phyloP scores from a whole-genome alignment of 53 echinoderm and acorn worm genomes.

The Hippasteria phrygiana region DNA sequence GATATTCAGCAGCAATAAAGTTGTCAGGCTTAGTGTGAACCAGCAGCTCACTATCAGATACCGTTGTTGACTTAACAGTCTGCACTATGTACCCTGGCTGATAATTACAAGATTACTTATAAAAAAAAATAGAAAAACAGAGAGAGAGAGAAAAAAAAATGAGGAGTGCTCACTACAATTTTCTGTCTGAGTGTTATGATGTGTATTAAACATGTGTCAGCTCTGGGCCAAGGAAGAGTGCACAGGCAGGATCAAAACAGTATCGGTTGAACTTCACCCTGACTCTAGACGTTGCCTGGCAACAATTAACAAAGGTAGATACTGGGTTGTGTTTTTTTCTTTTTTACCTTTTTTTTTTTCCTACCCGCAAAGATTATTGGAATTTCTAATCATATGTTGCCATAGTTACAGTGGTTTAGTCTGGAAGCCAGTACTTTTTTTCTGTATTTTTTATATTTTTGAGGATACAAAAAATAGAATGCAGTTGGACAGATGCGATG shows the following conservation, averaged over 20 bases:
- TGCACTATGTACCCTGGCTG: background rate
- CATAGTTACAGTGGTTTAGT: no score
- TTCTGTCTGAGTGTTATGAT: background rate
- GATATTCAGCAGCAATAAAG: slow-evolving; percentile 27
- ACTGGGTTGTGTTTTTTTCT: background rate
- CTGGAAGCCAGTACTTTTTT: background rate
- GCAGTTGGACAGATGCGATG: no score
- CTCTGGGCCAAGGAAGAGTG: background rate
- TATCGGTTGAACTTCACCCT: slow-evolving; percentile 22
- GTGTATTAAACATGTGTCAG: background rate
- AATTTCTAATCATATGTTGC: no score
- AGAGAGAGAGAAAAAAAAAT: background rate
- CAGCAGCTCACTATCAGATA: slow-evolving; percentile 30
- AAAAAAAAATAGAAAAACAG: background rate
- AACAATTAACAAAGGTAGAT: background rate
- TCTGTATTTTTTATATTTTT: no score
- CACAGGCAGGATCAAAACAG: background rate
- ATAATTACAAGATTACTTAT: slow-evolving; percentile 41
- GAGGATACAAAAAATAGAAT: no score
- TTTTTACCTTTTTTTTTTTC: background rate
- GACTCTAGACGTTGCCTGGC: background rate
- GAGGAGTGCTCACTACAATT: background rate
- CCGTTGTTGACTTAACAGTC: slow-evolving; percentile 35
- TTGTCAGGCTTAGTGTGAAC: slow-evolving; percentile 35
- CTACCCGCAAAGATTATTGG: background rate